These are phyloP conservation scores for Corythaixoides concolor DNA, from an alignment of 2,113 vertebrate genomes.

Conservation along the genomic window DNA sequence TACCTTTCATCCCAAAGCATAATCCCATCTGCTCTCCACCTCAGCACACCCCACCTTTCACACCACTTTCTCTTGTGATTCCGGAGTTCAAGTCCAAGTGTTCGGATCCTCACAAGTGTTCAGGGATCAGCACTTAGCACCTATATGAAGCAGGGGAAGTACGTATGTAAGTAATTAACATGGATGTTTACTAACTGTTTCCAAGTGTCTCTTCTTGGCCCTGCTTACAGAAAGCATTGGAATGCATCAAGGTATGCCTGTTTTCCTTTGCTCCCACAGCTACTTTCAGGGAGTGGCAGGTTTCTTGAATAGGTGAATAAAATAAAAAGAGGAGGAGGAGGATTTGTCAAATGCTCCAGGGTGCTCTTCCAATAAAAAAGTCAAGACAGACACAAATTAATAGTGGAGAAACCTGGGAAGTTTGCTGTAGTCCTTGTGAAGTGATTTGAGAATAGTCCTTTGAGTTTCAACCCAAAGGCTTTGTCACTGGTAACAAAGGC, in stretches of 20 bases:
- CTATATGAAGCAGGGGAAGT: not conserved
- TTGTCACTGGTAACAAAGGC: not conserved
- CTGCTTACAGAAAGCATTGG: not conserved
- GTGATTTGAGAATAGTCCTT: not conserved
- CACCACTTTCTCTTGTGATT: not conserved
- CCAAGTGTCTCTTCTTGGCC: not conserved
- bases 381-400: not conserved
- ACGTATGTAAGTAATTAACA: not conserved
- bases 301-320: not conserved
- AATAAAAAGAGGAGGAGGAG: not conserved
- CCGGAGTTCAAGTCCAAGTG: not conserved
- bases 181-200: not conserved
- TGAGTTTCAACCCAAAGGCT: not conserved
- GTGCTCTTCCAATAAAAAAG: not conserved
- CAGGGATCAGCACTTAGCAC: not conserved
- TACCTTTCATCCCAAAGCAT: not conserved
- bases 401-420: not conserved
- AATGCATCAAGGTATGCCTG: fast-evolving
- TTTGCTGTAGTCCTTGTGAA: not conserved
- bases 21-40: not conserved
- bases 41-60: not conserved
- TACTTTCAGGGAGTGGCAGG: not conserved
- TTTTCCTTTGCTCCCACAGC: not conserved
- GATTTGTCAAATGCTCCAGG: not conserved
- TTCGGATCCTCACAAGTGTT: not conserved